Base-by-base conservation (phyloP, 1,140 invertebrate species). In the Sarcophaga bullata region DNA sequence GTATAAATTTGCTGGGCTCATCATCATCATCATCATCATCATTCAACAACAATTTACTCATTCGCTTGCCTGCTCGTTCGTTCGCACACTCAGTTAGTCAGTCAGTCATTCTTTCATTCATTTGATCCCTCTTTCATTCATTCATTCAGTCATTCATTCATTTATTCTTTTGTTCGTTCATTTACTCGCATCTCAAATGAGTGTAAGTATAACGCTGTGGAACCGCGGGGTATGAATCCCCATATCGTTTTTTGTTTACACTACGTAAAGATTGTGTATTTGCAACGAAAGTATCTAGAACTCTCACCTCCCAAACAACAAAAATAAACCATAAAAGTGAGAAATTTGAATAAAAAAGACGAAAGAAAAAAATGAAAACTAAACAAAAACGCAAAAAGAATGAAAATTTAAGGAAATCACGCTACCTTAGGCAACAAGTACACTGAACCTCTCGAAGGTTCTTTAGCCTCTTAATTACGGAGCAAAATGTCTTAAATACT, bases 231-330 rank as follows among this genome's bases (percentile, higher is more conserved):
- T 37, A 37, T 37, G 25, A 37, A 37, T 37, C 25, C 25, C 25
- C 25, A 37, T 37, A 37, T 37, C 25, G 7, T 25, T 68, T 17
- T 68, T n/a, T 68, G 62, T 68, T 68, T 68, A 68, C 62, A 25
- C 17, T 68, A 19, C 11, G 19, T 19, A 68, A 68, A 68, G n/a
- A 68, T 68, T 46, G 37, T 75, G 75, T 78, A 78, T 78, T 78
- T 78, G 75, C 86, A 86, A 86, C 84, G 84, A 88, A 88, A 86
- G 87, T 89, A 87, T 88, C 85, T 89, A 89, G 87, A 89, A 89
- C 87, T 87, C 84, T 84, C 83, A 82, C 83, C 81, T 75, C 82
- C 8, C 50, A 72, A 72, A 68, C 54, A 58, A n/a, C 54, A 37
- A 37, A 37, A 37, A 37, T 37, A 37, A 37, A 37, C 25, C 25